phyloP scores from a whole-genome alignment of 2,888 invertebrate genomes.

The Lycocerus yunnanus region DNA sequence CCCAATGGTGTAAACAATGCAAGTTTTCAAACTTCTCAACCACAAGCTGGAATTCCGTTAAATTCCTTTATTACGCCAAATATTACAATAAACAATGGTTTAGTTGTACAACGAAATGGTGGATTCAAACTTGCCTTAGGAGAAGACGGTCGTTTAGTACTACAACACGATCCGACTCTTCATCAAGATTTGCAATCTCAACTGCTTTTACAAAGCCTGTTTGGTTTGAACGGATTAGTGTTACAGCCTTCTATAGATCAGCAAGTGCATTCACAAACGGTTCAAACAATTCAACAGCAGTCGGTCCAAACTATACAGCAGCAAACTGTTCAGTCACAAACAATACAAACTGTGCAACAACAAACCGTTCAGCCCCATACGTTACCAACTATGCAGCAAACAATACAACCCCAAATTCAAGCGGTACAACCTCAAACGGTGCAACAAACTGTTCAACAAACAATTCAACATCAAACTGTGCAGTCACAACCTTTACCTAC shows the following conservation, averaged over 20 bases:
- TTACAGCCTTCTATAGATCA: constrained; percentile 54
- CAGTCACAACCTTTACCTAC: constrained; percentile 49
- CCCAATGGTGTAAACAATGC: constrained; percentile 47
- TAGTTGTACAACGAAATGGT: constrained; percentile 62
- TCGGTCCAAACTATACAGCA: constrained; percentile 55
- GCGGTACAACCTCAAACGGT: constrained; percentile 39
- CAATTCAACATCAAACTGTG: constrained; percentile 51
- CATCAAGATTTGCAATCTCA: constrained; percentile 60
- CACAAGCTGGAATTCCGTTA: constrained; percentile 24
- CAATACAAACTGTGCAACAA: constrained; percentile 55
- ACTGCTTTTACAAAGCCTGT: constrained; percentile 53
- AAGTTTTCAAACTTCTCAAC: constrained; percentile 30
- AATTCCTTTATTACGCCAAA: constrained; percentile 43
- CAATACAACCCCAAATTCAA: constrained; percentile 50
- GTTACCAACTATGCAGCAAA: constrained; percentile 48
- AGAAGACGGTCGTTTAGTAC: constrained; percentile 69
- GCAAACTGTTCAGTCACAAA: constrained; percentile 55
- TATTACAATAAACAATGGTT: constrained; percentile 53
- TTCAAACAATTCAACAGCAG: constrained; percentile 55
- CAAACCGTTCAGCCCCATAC: constrained; percentile 53
- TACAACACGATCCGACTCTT: constrained; percentile 67
- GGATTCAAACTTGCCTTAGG: constrained; percentile 68
- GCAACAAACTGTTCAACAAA: constrained; percentile 49
- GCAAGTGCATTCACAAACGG: constrained; percentile 54
- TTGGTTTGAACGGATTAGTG: constrained; percentile 53